phyloP scores from a whole-genome alignment of 2,888 invertebrate species.

The Macaria liturata region DNA sequence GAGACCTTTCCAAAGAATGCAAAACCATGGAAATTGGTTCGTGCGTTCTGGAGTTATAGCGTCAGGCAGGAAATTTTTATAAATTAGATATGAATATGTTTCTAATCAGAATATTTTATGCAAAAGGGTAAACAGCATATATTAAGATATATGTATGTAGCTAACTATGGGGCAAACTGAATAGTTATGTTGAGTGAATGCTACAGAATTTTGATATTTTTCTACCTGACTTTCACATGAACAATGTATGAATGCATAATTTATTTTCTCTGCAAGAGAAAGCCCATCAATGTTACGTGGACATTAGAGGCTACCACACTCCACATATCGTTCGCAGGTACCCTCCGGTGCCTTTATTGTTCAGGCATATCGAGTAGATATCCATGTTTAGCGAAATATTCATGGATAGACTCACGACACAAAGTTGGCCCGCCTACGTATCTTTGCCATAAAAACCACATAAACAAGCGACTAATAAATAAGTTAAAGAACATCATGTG shows the following conservation, averaged over 20 bases:
- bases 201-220: slow-evolving; percentile 24
- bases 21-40: no score
- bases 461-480: not conserved
- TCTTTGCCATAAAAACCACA: slow-evolving; percentile 3
- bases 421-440: slow-evolving; percentile 17
- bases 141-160: no score
- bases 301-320: slow-evolving; percentile 4
- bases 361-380: not conserved
- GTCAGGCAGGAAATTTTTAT: no score
- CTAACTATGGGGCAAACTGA: not conserved
- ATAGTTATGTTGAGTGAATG: slow-evolving; percentile 5
- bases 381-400: not conserved
- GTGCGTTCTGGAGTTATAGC: no score
- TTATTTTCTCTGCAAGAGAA: slow-evolving; percentile 44
- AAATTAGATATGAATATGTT: no score
- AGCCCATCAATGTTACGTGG: slow-evolving; percentile 33
- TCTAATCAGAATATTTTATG: no score
- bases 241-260: slow-evolving; percentile 46
- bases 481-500: not conserved
- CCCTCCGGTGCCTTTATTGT: no score
- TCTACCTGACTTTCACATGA: slow-evolving; percentile 49
- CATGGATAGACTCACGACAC: not conserved
- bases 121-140: no score
- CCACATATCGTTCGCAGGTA: no score
- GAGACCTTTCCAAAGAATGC: no score